These are phyloP conservation scores for Catostylus mosaicus DNA, from an alignment of 30 jellyfish, hydroid and myxozoan species.

Conservation along the genomic window DNA sequence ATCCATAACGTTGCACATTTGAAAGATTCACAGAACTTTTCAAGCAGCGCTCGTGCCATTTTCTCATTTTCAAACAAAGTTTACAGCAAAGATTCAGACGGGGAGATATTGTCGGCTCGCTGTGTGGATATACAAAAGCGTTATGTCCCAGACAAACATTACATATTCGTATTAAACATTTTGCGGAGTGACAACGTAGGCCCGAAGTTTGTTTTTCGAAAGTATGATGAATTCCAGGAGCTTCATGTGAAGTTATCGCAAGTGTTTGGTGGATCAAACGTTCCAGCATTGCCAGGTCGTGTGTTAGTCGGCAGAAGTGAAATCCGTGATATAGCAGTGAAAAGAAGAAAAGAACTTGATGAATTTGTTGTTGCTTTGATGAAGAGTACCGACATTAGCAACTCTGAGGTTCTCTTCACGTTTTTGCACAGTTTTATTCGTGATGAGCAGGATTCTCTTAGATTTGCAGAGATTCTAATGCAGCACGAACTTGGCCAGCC, in stretches of 20 bases:
- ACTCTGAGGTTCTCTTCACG: slow-evolving; percentile 80
- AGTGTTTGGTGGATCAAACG: slow-evolving; percentile 56
- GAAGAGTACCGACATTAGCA: slow-evolving; percentile 27
- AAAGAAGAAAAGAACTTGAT: slow-evolving; percentile 88
- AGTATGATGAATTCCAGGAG: slow-evolving; percentile 94
- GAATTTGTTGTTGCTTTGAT: slow-evolving; percentile 56
- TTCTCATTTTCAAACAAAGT: slow-evolving; percentile 89
- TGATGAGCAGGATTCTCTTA: slow-evolving; percentile 82
- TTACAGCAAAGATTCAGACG: slow-evolving; percentile 84
- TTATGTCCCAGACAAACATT: slow-evolving; percentile 91
- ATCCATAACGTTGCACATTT: slow-evolving; percentile 97
- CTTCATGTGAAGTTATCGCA: slow-evolving; percentile 74
- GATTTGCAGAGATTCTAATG: slow-evolving; percentile 77
- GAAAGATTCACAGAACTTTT: slow-evolving; percentile 69
- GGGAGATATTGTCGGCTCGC: slow-evolving; percentile 84
- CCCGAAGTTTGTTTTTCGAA: slow-evolving; percentile 85
- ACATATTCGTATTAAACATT: slow-evolving; percentile 84
- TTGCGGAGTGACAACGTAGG: slow-evolving; percentile 53
- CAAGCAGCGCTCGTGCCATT: slow-evolving; percentile 72
- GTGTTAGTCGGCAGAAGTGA: slow-evolving; percentile 94
- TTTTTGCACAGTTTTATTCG: slow-evolving; percentile 91
- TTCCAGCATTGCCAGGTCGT: slow-evolving; percentile 84
- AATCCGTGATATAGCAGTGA: slow-evolving; percentile 85
- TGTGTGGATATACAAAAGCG: slow-evolving; percentile 97
- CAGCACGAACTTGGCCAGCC: slow-evolving; percentile 78